Evolutionary conservation across 2,888 invertebrate species (phyloP), one percentile per base, ranked within the genome.

Genomic region (Antheraea yamamai): DNA sequence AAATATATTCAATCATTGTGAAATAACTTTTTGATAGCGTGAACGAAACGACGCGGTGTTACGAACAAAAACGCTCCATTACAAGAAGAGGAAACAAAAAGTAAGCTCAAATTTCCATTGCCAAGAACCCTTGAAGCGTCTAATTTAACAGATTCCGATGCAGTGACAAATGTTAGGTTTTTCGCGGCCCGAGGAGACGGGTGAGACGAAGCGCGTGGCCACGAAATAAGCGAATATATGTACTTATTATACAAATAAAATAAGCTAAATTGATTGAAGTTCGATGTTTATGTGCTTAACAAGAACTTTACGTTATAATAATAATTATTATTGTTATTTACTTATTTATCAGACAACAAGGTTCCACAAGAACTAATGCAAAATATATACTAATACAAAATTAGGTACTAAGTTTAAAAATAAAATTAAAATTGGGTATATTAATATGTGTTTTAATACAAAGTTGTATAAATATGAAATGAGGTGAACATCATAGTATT

Each of bases 111-210:
- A 88, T 90, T 87, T 88, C 82, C 84, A 83, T 85, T 83, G 82
- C 83, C 83, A 83, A 81, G 84, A 89, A 86, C 88, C 85, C 86
- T 85, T 85, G 85, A 84, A 87, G 88, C 90, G 88, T 88, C 91
- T 92, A 93, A 93, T 93, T 92, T 90, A 89, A 90, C 91, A 92
- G 92, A 93, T 93, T 93, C 92, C 92, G 82, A 93, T 93, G 93
- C 92, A 92, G 93, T 93, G 93, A 93, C 92, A 93, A 93, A 93
- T 93, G 93, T 92, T 89, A 90, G 90, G 90, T 91, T 92, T 91
- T 92, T 91, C 86, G 84, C 85, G 83, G 83, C 82, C 83, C 86
- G 81, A 83, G 79, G 83, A 83, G 83, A 85, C 82, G 81, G 85
- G 79, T 79, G 78, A 76, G 79, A 83, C 83, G 85, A 78, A 79